phyloP scores from a whole-genome alignment of 2,113 vertebrate species.

The Hemibagrus wyckioides region DNA sequence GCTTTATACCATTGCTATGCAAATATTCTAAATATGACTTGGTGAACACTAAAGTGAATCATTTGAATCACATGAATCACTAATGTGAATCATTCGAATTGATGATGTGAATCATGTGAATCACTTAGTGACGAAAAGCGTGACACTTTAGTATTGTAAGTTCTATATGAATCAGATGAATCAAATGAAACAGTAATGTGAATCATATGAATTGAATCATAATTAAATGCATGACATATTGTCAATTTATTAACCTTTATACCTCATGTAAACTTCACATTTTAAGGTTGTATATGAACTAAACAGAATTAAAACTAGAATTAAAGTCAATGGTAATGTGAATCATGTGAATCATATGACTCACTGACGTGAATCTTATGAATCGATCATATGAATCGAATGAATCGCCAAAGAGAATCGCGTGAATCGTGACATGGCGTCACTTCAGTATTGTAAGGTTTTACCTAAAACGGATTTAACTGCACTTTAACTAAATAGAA shows the following conservation, averaged over 20 bases:
- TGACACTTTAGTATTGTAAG: no score
- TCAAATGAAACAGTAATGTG: background rate
- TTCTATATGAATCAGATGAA: background rate
- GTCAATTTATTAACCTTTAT: background rate
- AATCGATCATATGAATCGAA: background rate
- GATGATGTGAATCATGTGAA: background rate
- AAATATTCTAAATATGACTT: background rate
- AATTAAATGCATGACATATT: background rate
- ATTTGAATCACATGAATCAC: background rate
- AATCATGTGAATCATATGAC: no score
- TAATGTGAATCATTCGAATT: background rate
- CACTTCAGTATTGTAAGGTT: background rate
- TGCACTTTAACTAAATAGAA: background rate
- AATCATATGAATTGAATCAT: background rate
- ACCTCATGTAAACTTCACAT: no score
- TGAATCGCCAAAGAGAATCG: background rate
- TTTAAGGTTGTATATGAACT: no score
- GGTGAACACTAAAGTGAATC: background rate
- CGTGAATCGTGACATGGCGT: no score
- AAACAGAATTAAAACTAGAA: no score
- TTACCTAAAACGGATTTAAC: background rate
- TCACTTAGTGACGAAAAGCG: no score
- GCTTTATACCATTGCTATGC: background rate
- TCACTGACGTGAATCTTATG: background rate
- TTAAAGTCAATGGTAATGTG: no score